phyloP scores from a whole-genome alignment of 2,113 vertebrate species.

The Misgurnus mizolepis region DNA sequence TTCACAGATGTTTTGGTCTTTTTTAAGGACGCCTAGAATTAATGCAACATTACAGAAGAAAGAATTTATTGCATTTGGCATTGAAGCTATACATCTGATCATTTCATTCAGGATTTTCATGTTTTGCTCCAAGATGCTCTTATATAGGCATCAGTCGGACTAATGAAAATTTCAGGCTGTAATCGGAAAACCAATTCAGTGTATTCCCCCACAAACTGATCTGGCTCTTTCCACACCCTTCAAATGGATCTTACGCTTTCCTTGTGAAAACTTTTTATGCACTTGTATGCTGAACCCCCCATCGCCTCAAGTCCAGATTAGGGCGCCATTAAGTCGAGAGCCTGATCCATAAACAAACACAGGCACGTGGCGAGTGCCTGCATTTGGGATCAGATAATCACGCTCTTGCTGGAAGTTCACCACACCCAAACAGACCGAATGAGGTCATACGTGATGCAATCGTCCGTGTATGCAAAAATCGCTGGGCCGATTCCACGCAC shows the following conservation, averaged over 20 bases:
- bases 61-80: too few species aligned
- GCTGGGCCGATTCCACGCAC: background rate
- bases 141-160: background rate
- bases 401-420: constrained; percentile 16
- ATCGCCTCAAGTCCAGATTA: background rate
- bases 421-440: constrained; percentile 21
- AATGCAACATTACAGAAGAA: too few species aligned
- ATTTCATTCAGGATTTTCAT: too few species aligned
- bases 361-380: constrained; percentile 17
- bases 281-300: background rate
- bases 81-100: too few species aligned
- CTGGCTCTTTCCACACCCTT: background rate
- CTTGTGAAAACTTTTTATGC: background rate
- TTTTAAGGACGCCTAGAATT: too few species aligned
- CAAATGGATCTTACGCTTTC: background rate
- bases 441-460: constrained; percentile 34
- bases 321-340: constrained; percentile 8
- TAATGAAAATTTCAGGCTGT: background rate
- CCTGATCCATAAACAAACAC: constrained; percentile 16
- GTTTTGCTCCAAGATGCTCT: background rate
- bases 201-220: too few species aligned
- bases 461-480: constrained; percentile 5
- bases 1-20: too few species aligned
- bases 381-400: constrained; percentile 13
- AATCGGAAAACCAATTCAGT: too few species aligned